Evolutionary conservation across 2,888 invertebrate species (phyloP).

Genomic region (Apamea epomidion): DNA sequence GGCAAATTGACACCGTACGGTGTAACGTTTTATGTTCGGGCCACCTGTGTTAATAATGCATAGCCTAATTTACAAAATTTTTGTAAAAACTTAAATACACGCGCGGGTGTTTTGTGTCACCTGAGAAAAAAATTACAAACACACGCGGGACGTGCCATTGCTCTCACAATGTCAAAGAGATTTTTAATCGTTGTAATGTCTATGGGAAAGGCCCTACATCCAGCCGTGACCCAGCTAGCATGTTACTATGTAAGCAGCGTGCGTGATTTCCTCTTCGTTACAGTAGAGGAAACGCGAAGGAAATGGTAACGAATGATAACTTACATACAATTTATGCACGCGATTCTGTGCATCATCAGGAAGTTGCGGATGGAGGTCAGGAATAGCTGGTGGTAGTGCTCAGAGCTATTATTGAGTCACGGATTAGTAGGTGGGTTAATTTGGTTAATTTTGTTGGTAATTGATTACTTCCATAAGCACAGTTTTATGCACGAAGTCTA

Average conservation of each 20-base stretch:
- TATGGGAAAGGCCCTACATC: constrained; percentile 7
- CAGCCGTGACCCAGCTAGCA: constrained; percentile 18
- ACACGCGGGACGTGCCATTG: neutral
- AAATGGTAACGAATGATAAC: constrained; percentile 47
- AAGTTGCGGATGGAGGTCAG: constrained; percentile 47
- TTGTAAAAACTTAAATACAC: neutral
- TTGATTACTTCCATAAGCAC: constrained; percentile 19
- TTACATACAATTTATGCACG: constrained; percentile 54
- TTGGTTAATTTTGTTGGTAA: constrained; percentile 8
- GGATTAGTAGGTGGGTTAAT: constrained; percentile 21
- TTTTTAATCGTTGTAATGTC: neutral
- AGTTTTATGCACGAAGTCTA: neutral
- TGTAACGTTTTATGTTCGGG: neutral
- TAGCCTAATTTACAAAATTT: neutral
- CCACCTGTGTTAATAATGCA: neutral
- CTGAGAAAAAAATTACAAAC: neutral
- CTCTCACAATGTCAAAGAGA: neutral
- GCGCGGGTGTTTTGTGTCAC: neutral
- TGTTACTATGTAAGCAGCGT: constrained; percentile 26
- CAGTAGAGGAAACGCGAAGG: constrained; percentile 45
- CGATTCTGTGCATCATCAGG: constrained; percentile 43
- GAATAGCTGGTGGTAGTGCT: constrained; percentile 15
- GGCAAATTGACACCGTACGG: neutral
- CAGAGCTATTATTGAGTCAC: constrained; percentile 20
- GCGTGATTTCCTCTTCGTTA: constrained; percentile 62